Evolutionary conservation across 2,113 vertebrate genomes (phyloP).

Genomic region (Brachionichthys hirsutus): DNA sequence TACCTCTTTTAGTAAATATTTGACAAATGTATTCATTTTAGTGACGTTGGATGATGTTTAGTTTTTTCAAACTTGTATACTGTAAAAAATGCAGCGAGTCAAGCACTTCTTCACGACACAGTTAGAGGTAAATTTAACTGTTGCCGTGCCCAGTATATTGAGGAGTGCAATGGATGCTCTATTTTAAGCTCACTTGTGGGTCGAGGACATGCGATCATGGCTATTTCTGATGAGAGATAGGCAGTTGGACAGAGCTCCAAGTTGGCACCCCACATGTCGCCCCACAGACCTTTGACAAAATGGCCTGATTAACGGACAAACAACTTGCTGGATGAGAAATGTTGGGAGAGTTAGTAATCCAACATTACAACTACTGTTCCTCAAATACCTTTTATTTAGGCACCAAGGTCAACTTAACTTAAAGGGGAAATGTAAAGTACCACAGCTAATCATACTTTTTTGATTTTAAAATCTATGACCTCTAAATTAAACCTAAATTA

Average conservation of each 20-base stretch:
- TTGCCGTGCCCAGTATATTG: constrained; percentile 27
- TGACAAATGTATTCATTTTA: too few species aligned
- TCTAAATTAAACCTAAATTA: too few species aligned
- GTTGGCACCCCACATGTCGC: constrained; percentile 70
- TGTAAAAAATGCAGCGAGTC: not conserved
- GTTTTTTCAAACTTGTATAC: too few species aligned
- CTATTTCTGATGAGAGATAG: constrained; percentile 76
- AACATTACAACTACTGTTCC: constrained; percentile 23
- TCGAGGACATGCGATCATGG: constrained; percentile 73
- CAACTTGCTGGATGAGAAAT: constrained; percentile 41
- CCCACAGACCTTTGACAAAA: constrained; percentile 65
- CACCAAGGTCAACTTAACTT: constrained; percentile 4
- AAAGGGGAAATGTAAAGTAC: not conserved
- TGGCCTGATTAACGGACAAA: constrained; percentile 47
- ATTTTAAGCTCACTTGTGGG: constrained; percentile 72
- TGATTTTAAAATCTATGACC: not conserved
- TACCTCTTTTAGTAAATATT: too few species aligned
- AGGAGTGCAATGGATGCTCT: constrained; percentile 54
- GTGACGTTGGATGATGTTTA: too few species aligned
- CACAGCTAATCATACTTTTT: not conserved
- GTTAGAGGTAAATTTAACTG: constrained; percentile 11
- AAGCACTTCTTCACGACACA: not conserved
- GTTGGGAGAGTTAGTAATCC: constrained; percentile 33
- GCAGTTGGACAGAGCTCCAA: constrained; percentile 62
- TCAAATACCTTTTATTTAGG: constrained; percentile 28